These are phyloP conservation scores for Bubo scandiacus DNA, from an alignment of 2,113 vertebrate species.

Conservation along the genomic window DNA sequence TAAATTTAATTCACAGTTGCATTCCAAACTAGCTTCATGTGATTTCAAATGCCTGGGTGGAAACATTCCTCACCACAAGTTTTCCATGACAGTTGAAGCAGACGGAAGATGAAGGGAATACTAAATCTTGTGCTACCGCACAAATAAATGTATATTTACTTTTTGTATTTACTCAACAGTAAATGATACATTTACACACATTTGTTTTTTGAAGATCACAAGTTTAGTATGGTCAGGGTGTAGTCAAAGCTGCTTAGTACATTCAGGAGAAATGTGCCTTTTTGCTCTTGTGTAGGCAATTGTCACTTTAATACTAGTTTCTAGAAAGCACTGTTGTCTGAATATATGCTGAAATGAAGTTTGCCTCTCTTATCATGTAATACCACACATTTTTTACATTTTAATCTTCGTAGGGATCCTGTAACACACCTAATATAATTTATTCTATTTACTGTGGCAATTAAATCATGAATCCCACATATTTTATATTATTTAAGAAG, in stretches of 20 bases:
- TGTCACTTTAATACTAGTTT: neutral
- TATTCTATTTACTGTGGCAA: neutral
- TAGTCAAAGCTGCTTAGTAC: neutral
- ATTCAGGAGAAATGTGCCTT: neutral
- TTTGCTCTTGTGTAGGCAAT: neutral
- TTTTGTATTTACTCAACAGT: neutral
- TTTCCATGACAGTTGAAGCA: neutral
- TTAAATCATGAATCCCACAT: neutral
- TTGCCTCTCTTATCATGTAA: neutral
- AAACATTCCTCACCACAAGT: neutral
- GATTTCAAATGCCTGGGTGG: neutral
- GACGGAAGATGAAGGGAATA: neutral
- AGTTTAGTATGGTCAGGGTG: neutral
- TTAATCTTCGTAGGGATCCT: neutral
- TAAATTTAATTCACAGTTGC: neutral
- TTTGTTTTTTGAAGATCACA: neutral
- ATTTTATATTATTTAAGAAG: neutral
- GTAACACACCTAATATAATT: neutral
- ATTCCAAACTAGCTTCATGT: neutral
- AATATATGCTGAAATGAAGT: neutral
- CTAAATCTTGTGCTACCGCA: neutral
- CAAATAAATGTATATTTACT: neutral
- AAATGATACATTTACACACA: neutral
- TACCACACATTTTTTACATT: neutral
- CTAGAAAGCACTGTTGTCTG: neutral